Base-by-base conservation (phyloP, 2,888 invertebrate genomes). In the Sympetrum striolatum region DNA sequence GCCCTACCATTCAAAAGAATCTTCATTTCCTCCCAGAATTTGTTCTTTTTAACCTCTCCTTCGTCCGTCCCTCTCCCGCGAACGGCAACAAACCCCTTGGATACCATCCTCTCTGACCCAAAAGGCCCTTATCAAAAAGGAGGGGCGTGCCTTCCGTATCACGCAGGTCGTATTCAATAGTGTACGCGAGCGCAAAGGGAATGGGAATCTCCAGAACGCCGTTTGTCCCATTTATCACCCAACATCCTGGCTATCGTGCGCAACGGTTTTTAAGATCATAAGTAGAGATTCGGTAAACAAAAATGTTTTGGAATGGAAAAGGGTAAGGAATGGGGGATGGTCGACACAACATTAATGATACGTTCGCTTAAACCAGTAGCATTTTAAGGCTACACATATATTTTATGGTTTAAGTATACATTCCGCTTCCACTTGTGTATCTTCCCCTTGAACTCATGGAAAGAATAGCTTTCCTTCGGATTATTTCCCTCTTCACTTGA, bases 81-180 rank as follows among this genome's bases (percentile, higher is more conserved):
- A 5, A 5, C 18, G 35, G 22, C 31, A 82, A 53, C 48, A 53
- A 35, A 53, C 18, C 82, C 31, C 53, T 12, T 37, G 86, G 73
- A 73, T 53, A 58, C 58, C 58, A 58, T 86, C 86, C 86, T 31
- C 18, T 37, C n/a, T 37, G 86, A 58, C 58, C 60, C 60, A 35
- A 60, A 86, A 35, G n/a, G 60, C 22, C 37, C 37, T 64, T 60
- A 39, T 39, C 37, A 60, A 86, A 64, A 86, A n/a, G 53, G 39
- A 39, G 81, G 81, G 82, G 82, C 82, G 86, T 86, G 86, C 60
- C 86, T 86, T 86, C 37, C 31, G 64, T 86, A 86, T 86, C 86
- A 86, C 86, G 86, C 86, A 86, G 82, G 82, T 60, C 82, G 35
- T 82, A 86, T 86, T 86, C 86, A 64, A 86, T 86, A 64, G 86